These are phyloP conservation scores for Antrozous pallidus DNA, from an alignment of 2,797 vertebrate genomes.

Conservation along the genomic window DNA sequence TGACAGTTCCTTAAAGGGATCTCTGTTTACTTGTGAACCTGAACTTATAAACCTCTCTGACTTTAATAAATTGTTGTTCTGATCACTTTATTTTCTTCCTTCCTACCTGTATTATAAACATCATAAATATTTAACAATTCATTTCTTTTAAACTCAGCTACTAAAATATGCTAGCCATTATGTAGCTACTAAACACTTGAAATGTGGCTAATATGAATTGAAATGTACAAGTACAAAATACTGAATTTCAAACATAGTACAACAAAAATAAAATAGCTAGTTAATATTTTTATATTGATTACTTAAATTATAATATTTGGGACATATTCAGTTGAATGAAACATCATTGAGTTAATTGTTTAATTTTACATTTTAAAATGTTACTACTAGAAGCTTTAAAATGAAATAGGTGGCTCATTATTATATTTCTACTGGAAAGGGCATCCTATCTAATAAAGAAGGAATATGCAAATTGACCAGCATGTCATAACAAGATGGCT, in stretches of 20 bases:
- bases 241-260: background rate
- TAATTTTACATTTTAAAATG: background rate
- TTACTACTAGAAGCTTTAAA: background rate
- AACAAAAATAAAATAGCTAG: background rate
- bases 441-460: background rate
- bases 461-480: no score
- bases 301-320: background rate
- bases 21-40: slow-evolving; percentile 38
- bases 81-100: background rate
- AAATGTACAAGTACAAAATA: background rate
- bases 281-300: slow-evolving; percentile 3
- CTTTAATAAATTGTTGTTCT: background rate
- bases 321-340: background rate
- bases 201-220: background rate
- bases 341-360: background rate
- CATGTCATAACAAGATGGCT: no score
- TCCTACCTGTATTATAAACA: background rate
- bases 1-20: slow-evolving; percentile 16
- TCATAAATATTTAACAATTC: background rate
- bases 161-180: background rate
- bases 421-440: slow-evolving; percentile 1
- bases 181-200: background rate
- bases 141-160: background rate
- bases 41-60: background rate
- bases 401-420: background rate